These are phyloP conservation scores for Scaptomyza tumidula DNA, from an alignment of 2,888 invertebrate species.

Conservation along the genomic window DNA sequence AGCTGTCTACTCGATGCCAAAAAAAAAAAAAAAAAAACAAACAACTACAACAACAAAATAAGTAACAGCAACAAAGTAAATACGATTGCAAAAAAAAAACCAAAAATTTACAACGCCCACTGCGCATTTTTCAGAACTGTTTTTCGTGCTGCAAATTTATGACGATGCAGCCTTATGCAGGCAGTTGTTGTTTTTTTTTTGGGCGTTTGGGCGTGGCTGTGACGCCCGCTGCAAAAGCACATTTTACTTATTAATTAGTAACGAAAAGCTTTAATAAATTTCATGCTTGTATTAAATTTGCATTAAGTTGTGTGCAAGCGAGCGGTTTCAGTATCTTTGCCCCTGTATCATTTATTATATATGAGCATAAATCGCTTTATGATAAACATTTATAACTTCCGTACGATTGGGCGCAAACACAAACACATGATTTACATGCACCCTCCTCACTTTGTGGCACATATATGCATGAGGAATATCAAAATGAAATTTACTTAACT, in stretches of 20 bases:
- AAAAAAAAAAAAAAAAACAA: conserved; percentile 22
- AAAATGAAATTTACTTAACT: conserved; percentile 28
- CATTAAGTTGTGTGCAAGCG: conserved; percentile 38
- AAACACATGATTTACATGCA: conserved; percentile 55
- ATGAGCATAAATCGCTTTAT: conserved; percentile 60
- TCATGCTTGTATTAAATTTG: conserved; percentile 63
- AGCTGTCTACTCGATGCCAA: conserved; percentile 58
- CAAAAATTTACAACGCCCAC: conserved; percentile 72
- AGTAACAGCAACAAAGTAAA: conserved; percentile 70
- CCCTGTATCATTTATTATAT: conserved; percentile 47
- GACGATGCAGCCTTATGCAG: conserved; percentile 57
- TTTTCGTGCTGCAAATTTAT: conserved; percentile 61
- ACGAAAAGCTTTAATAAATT: conserved; percentile 68
- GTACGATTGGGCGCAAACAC: conserved; percentile 54
- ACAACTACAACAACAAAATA: conserved; percentile 24
- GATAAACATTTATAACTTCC: conserved; percentile 72
- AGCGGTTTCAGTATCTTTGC: conserved; percentile 22
- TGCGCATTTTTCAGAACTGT: conserved; percentile 55
- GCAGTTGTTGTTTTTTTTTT: conserved; percentile 13
- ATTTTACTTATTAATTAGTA: conserved; percentile 77
- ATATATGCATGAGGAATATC: conserved; percentile 1
- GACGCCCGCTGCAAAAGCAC: conserved; percentile 47
- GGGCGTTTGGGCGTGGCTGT: conserved; percentile 58
- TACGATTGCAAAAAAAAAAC: conserved; percentile 60
- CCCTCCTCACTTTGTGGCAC: conserved; percentile 7